These are phyloP conservation scores for Penaeus chinensis DNA, from an alignment of 1,140 invertebrate species.

Conservation along the genomic window DNA sequence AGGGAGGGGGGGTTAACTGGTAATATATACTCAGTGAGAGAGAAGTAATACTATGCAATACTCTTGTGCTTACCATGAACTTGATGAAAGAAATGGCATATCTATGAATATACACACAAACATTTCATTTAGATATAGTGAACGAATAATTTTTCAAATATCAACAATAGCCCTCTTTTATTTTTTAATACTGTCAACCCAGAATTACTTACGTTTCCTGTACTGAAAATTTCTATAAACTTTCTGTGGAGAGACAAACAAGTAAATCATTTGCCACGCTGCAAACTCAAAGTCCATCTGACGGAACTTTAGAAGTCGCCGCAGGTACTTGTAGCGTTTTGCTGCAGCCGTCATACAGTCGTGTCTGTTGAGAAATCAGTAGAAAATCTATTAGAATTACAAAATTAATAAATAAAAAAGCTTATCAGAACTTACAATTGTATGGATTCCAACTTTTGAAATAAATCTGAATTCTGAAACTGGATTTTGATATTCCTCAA, in stretches of 20 bases:
- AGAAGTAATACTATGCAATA: neutral
- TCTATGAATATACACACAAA: neutral
- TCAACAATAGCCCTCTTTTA: too few relatives aligned
- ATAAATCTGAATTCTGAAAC: too few relatives aligned
- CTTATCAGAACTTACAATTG: neutral
- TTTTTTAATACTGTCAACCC: too few relatives aligned
- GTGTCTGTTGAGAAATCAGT: slow-evolving; percentile 69
- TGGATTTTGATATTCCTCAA: too few relatives aligned
- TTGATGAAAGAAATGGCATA: neutral
- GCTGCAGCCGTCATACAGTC: slow-evolving; percentile 86
- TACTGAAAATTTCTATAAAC: slow-evolving; percentile 98
- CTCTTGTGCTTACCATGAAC: neutral
- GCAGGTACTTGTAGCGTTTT: slow-evolving; percentile 92
- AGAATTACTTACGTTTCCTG: slow-evolving; percentile 83
- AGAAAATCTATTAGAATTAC: neutral
- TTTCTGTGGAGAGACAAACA: slow-evolving; percentile 96
- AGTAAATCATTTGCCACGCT: slow-evolving; percentile 97
- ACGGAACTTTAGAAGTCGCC: slow-evolving; percentile 90
- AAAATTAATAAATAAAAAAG: neutral
- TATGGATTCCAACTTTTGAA: neutral
- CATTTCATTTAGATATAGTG: too few relatives aligned
- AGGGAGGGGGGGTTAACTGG: slow-evolving; percentile 70
- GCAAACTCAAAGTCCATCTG: slow-evolving; percentile 99
- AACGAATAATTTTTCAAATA: too few relatives aligned
- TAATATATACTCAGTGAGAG: neutral